Evolutionary conservation across 1,140 invertebrate species (phyloP).

Genomic region (Drosophila ogumai): DNA sequence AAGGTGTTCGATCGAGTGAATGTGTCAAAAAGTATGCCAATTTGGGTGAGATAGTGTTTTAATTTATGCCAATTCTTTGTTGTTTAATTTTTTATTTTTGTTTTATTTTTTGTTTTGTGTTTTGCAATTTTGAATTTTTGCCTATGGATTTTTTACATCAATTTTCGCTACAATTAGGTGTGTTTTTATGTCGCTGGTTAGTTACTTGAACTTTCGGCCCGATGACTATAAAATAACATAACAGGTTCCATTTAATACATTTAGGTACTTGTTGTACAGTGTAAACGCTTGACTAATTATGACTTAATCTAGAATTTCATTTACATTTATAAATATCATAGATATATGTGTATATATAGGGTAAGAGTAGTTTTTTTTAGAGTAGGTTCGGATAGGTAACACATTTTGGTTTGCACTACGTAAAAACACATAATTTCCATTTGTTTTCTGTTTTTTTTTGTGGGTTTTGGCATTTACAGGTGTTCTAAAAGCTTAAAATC

Average conservation of each 20-base stretch:
- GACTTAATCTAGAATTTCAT: slow-evolving; percentile 67
- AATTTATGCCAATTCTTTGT: slow-evolving; percentile 59
- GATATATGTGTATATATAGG: slow-evolving; percentile 56
- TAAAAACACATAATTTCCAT: slow-evolving; percentile 21
- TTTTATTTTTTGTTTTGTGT: slow-evolving; percentile 21
- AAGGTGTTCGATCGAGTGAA: slow-evolving; percentile 11
- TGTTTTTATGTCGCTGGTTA: slow-evolving; percentile 51
- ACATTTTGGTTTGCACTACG: slow-evolving; percentile 35
- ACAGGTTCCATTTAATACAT: slow-evolving; percentile 72
- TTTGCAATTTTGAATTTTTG: slow-evolving; percentile 45
- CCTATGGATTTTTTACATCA: slow-evolving; percentile 52
- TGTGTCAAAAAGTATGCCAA: slow-evolving; percentile 41
- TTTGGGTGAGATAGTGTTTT: slow-evolving; percentile 35
- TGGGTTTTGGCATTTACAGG: slow-evolving; percentile 44
- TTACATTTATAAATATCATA: slow-evolving; percentile 66
- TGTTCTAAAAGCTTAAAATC: slow-evolving; percentile 31
- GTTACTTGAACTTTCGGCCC: slow-evolving; percentile 64
- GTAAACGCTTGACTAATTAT: slow-evolving; percentile 63
- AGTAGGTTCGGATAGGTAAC: slow-evolving; percentile 51
- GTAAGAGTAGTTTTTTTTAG: slow-evolving; percentile 51
- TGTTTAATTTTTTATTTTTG: slow-evolving; percentile 42
- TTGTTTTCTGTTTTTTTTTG: slow-evolving; percentile 28
- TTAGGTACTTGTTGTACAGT: slow-evolving; percentile 60
- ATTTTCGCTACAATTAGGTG: slow-evolving; percentile 59
- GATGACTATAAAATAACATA: slow-evolving; percentile 72